Evolutionary conservation across 2,888 invertebrate species (phyloP), one percentile per base, ranked within the genome.

Genomic region (Cataglyphis rosenhaueri): DNA sequence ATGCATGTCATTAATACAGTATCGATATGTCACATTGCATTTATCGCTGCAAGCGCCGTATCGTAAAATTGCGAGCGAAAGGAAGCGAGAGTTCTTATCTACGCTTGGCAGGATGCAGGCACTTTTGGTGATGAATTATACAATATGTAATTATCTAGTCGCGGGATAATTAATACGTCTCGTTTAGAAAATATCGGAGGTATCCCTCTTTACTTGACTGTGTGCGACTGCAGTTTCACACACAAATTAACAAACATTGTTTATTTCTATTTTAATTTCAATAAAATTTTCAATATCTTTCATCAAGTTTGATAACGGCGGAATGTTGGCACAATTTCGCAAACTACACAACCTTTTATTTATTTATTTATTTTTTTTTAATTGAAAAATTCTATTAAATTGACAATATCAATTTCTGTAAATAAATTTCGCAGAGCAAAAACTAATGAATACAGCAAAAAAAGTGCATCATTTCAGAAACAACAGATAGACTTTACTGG

Each of bases 31-130:
- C 15, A 32, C 25, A 38, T 65, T 76, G 76, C 76, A 32, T 41
- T 55, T 44, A 76, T 29, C 59, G 44, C 32, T 52, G 75, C 38
- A 64, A 75, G 64, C 68, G 68, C 12, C 10, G 32, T 75, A 29
- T 78, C 21, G 21, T 68, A 59, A 68, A 55, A 61, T 61, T 59
- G 25, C 48, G 59, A 21, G 32, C 41, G 4, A 70, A 64, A 66
- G 44, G 44, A 79, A 59, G 57, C 68, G 59, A 32, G 44, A 59
- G 70, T 59, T 70, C 78, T 78, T 44, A 78, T 78, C 78, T 78
- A 44, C 68, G 68, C 70, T 57, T 32, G 68, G 59, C 68, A 78
- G 78, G 68, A 78, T 78, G 59, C 55, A 78, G 78, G 62, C 78
- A 78, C 76, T 78, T 78, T 66, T 32, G 55, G 57, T 57, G 48